These are phyloP conservation scores for Phainopepla nitens DNA, from an alignment of 2,113 vertebrate species.

Conservation along the genomic window DNA sequence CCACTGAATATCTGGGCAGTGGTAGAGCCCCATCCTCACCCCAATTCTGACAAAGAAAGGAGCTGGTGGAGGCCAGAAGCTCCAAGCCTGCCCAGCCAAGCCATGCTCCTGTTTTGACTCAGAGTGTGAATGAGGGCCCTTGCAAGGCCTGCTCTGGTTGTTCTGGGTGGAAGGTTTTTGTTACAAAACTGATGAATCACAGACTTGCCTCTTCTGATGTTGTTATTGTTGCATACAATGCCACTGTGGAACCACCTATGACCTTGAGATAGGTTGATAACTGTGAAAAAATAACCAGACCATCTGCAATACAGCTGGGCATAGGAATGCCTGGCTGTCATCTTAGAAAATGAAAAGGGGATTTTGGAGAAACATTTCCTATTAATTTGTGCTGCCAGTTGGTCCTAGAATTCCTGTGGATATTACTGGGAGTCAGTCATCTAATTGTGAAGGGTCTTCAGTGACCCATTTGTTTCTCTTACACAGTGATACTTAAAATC, in stretches of 20 bases:
- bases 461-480: not conserved
- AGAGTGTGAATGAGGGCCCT: fast-evolving
- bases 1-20: not conserved
- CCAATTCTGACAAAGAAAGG: not conserved
- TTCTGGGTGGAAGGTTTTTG: not conserved
- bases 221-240: not conserved
- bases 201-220: not conserved
- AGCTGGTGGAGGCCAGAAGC: not conserved
- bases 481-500: not conserved
- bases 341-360: slow-evolving; percentile 36
- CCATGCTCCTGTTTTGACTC: not conserved
- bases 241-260: not conserved
- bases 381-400: slow-evolving; percentile 26
- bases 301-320: not conserved
- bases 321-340: not conserved
- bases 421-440: not conserved
- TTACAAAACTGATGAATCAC: not conserved
- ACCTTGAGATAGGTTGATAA: not conserved
- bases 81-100: not conserved
- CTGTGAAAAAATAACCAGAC: not conserved
- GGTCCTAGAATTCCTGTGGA: slow-evolving; percentile 45
- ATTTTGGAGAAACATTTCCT: slow-evolving; percentile 35
- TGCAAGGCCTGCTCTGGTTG: fast-evolving
- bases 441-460: slow-evolving; percentile 42
- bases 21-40: not conserved